These are phyloP conservation scores for Pachyseris speciosa DNA, from an alignment of 64 coral and sea anemone genomes.

Conservation along the genomic window DNA sequence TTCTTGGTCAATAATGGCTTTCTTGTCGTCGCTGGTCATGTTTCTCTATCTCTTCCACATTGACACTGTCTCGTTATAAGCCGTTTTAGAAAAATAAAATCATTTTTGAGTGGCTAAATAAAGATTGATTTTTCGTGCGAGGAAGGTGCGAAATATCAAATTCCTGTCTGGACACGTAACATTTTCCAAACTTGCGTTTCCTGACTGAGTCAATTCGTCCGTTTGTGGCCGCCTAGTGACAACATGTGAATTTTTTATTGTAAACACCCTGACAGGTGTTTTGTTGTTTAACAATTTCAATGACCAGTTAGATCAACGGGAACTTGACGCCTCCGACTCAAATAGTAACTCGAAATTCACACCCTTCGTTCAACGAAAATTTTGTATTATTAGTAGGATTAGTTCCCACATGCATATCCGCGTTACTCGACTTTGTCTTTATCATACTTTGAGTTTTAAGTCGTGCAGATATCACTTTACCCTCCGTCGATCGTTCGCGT, in stretches of 20 bases:
- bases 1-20: conserved; percentile 55
- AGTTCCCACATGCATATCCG: no score
- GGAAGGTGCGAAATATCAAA: neutral
- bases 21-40: conserved; percentile 72
- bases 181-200: neutral
- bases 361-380: no score
- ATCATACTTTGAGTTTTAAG: no score
- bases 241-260: conserved; percentile 51
- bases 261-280: conserved; percentile 23
- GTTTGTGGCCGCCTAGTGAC: conserved; percentile 28
- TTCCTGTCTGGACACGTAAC: conserved; percentile 35
- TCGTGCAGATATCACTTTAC: no score
- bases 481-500: no score
- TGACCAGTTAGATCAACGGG: neutral
- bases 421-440: no score
- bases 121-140: neutral
- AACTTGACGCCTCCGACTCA: neutral
- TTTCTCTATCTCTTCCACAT: neutral
- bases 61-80: neutral
- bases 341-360: neutral
- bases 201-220: conserved; percentile 11
- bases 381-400: no score
- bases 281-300: conserved; percentile 16
- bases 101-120: neutral
- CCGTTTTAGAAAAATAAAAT: neutral